phyloP scores from a whole-genome alignment of 2,113 vertebrate genomes.

The Antigone vipio region DNA sequence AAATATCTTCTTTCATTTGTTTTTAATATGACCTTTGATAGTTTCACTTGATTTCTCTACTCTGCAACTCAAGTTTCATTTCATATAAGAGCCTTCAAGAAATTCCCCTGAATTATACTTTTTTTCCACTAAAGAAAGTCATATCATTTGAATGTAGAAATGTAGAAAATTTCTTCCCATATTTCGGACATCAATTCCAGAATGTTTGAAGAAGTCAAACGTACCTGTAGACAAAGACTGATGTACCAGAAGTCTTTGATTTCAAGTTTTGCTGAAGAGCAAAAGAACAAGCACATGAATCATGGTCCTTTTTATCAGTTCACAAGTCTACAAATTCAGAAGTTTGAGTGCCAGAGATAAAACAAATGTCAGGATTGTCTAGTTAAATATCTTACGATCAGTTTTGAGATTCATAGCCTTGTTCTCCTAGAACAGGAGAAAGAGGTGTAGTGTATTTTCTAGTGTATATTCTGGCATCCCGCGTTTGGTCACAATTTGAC shows the following conservation, averaged over 20 bases:
- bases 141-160: not conserved
- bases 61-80: not conserved
- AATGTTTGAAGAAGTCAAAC: not conserved
- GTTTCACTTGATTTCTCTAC: not conserved
- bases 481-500: not conserved
- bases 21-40: not conserved
- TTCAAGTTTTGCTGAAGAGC: not conserved
- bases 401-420: not conserved
- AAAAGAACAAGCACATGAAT: not conserved
- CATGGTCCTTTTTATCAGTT: not conserved
- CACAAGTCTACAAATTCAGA: accelerated
- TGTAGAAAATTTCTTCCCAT: not conserved
- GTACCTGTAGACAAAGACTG: not conserved
- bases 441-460: not conserved
- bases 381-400: not conserved
- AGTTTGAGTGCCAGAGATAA: not conserved
- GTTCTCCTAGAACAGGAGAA: not conserved
- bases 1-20: not conserved
- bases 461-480: not conserved
- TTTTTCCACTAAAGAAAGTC: not conserved
- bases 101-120: not conserved
- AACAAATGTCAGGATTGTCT: not conserved
- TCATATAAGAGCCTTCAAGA: not conserved
- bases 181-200: not conserved
- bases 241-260: not conserved